Conservation (phyloP, 2,797 vertebrate species). For the Enteromius trimaculatus region DNA sequence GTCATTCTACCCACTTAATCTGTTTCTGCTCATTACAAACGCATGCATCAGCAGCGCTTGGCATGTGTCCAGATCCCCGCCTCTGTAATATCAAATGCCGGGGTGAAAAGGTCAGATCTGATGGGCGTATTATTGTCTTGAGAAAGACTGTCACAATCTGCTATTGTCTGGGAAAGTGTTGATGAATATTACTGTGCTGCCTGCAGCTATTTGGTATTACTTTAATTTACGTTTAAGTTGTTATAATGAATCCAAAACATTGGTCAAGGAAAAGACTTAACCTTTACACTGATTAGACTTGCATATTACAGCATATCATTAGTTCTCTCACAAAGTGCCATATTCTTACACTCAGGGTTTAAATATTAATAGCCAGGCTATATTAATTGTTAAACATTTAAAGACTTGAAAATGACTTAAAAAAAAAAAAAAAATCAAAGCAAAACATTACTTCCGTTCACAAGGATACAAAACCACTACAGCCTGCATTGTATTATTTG, state of each 20-base stretch:
- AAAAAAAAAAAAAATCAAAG: neutral
- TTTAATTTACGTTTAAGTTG: neutral
- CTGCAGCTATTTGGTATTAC: constrained; percentile 1
- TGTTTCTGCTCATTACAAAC: constrained; percentile 27
- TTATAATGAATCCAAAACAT: neutral
- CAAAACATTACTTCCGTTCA: neutral
- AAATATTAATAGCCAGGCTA: neutral
- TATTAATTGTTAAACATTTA: neutral
- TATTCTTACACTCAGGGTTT: neutral
- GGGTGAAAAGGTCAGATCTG: constrained; percentile 64
- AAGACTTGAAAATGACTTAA: neutral
- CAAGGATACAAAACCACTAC: neutral
- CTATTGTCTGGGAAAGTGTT: neutral
- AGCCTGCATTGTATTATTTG: neutral
- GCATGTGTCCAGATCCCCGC: constrained; percentile 68
- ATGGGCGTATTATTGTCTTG: constrained; percentile 50
- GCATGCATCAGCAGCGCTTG: constrained; percentile 21
- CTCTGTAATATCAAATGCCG: constrained; percentile 61
- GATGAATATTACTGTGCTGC: neutral
- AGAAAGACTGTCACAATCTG: constrained; percentile 7
- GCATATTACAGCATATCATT: neutral
- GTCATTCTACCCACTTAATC: neutral
- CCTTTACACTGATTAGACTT: neutral
- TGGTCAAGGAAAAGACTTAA: neutral
- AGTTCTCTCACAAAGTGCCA: neutral